Evolutionary conservation across 1,140 invertebrate species (phyloP).

Genomic region (Drosophila sp.): DNA sequence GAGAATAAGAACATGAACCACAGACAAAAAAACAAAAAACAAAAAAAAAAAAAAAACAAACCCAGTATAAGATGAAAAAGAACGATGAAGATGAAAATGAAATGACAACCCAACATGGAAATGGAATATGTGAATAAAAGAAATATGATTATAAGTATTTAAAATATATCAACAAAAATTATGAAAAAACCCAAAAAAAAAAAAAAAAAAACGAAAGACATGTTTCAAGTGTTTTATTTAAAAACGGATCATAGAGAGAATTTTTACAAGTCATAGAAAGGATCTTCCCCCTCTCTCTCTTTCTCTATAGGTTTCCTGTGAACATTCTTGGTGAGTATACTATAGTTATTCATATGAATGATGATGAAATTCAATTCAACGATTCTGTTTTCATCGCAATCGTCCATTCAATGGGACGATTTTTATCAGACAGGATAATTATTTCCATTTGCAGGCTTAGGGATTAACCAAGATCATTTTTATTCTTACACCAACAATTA

Average conservation of each 20-base stretch:
- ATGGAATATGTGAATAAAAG: slow-evolving; percentile 78
- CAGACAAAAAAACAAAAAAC: background rate
- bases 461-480: no score
- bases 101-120: slow-evolving; percentile 37
- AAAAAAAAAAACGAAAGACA: slow-evolving; percentile 1
- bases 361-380: no score
- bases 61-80: slow-evolving; percentile 1
- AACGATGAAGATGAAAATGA: slow-evolving; percentile 13
- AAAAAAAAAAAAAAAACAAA: background rate
- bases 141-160: slow-evolving; percentile 78
- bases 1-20: background rate
- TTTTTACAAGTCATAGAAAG: no score
- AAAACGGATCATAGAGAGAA: background rate
- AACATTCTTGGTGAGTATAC: no score
- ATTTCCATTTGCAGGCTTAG: no score
- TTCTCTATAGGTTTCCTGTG: no score
- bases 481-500: no score
- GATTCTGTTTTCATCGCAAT: no score
- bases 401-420: no score
- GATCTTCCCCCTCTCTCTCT: no score
- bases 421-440: no score
- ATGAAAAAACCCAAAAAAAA: slow-evolving; percentile 32
- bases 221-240: slow-evolving; percentile 21
- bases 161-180: slow-evolving; percentile 77
- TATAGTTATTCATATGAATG: no score